Base-by-base conservation (phyloP, 2,113 vertebrate species). In the Shinisaurus crocodilurus region DNA sequence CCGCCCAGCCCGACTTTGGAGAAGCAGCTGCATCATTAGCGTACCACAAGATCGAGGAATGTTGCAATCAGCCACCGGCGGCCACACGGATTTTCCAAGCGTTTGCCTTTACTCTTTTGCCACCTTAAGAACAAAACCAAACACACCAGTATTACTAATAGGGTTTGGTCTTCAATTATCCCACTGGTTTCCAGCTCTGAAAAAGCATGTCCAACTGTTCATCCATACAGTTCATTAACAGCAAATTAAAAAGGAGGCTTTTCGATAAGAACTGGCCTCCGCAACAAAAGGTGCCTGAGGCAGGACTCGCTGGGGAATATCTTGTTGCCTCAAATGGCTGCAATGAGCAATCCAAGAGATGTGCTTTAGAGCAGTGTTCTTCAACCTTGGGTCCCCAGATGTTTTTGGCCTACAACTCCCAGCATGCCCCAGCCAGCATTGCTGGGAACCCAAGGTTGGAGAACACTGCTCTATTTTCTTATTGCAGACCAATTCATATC, bases 41-140 rank as follows among this genome's bases (percentile, higher is more conserved):
- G 0, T 7, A 32, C 91, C 90, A 87, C 91, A 85, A 67, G 90
- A 90, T 90, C 92, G 89, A 67, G 23, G 88, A 82, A 79, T 92
- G 91, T 86, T 80, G 93, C 90, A 96, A 95, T 92, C 89, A 88
- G 89, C 88, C 43, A 76, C 86, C n/a, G n/a, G n/a, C 86, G 89
- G 93, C 91, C 93, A 91, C 82, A 80, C 25, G 3, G 69, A 83
- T 91, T 93, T 89, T 89, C 90, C 90, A 34, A 92, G 69, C 91
- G 86, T 25, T 7, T 0, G 50, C 89, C 93, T 82, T 34, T 90
- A 37, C 43, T 86, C 7, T 70, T 48, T 75, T 27, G 25, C 70
- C 57, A 2, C 32, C 15, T 65, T 75, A 57, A 74, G 74, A 69
- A 69, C 25, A 69, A 37, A 45, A 48, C 40, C 43, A 85, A 48